These are phyloP conservation scores for Antedon mediterranea DNA, from an alignment of 53 echinoderm and acorn worm species.

Conservation along the genomic window DNA sequence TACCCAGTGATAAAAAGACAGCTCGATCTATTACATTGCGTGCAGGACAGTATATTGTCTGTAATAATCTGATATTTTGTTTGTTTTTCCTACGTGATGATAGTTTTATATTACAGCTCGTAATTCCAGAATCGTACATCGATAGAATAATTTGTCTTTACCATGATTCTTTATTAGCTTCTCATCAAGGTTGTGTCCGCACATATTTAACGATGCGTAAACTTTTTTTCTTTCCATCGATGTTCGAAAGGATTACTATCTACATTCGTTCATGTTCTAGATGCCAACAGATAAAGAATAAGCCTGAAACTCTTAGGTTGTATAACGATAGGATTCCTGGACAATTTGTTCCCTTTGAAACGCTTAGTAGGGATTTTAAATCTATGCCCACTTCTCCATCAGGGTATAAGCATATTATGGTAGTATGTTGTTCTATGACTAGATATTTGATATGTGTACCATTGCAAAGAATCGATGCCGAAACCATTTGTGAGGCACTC, in stretches of 20 bases:
- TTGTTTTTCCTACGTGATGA: not conserved
- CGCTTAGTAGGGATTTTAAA: constrained; percentile 12
- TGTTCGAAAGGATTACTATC: not conserved
- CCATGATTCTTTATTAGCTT: not conserved
- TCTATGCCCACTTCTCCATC: constrained; percentile 8
- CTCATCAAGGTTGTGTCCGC: not conserved
- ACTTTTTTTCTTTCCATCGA: not conserved
- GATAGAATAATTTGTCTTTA: not conserved
- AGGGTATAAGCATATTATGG: not conserved
- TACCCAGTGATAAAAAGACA: not conserved
- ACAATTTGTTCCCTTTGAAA: not conserved
- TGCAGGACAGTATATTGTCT: not conserved
- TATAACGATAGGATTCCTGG: no score
- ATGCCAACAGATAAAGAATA: not conserved
- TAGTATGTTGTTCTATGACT: not conserved
- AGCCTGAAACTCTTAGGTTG: no score
- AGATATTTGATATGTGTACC: not conserved
- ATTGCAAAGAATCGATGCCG: not conserved
- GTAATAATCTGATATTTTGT: not conserved
- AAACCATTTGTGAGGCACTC: not conserved
- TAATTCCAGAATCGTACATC: not conserved
- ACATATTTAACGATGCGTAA: not conserved
- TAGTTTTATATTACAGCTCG: not conserved
- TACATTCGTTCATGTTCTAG: not conserved
- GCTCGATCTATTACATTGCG: not conserved